Percentiles rank a stretch among this genome's conserved stretches.
These are phyloP conservation scores for Helostoma temminkii DNA, from an alignment of 2,797 vertebrate species.

Conservation along the genomic window DNA sequence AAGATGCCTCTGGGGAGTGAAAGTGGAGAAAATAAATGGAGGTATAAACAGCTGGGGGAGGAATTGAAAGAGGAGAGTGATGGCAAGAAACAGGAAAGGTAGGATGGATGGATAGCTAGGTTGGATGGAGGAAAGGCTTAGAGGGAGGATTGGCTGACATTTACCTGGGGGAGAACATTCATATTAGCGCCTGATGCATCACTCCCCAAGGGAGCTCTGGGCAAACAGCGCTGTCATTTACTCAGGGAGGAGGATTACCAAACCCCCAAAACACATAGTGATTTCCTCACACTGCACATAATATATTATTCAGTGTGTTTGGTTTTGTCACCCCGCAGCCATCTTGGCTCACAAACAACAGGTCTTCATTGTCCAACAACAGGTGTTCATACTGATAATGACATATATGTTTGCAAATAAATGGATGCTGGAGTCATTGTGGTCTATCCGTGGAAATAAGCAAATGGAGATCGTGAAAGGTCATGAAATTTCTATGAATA, in stretches of 20 bases:
- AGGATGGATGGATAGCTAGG: conserved; percentile 39
- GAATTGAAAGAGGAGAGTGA: neutral
- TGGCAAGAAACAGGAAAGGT: conserved; percentile 9
- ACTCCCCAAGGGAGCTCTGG: conserved; percentile 68
- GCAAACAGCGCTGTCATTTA: conserved; percentile 86
- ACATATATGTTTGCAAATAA: conserved; percentile 56
- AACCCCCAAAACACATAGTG: conserved; percentile 68
- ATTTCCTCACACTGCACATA: conserved; percentile 62
- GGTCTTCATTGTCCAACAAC: conserved; percentile 59
- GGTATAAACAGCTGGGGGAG: conserved; percentile 40
- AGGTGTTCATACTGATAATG: conserved; percentile 62
- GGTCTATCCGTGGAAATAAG: conserved; percentile 28
- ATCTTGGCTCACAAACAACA: conserved; percentile 62
- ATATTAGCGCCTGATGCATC: conserved; percentile 72
- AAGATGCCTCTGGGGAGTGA: conserved; percentile 35
- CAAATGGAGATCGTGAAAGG: conserved; percentile 44
- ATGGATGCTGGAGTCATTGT: conserved; percentile 6
- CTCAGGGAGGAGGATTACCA: conserved; percentile 78
- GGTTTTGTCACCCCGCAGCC: conserved; percentile 59
- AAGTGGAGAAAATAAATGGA: conserved; percentile 35
- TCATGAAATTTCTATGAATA: conserved; percentile 52
- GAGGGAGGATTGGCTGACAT: conserved; percentile 80
- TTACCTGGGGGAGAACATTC: conserved; percentile 81
- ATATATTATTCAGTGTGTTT: conserved; percentile 77
- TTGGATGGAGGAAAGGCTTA: conserved; percentile 65